Evolutionary conservation across 2,888 invertebrate species (phyloP), one percentile per base, ranked within the genome.

Genomic region (Campoplex nolae): DNA sequence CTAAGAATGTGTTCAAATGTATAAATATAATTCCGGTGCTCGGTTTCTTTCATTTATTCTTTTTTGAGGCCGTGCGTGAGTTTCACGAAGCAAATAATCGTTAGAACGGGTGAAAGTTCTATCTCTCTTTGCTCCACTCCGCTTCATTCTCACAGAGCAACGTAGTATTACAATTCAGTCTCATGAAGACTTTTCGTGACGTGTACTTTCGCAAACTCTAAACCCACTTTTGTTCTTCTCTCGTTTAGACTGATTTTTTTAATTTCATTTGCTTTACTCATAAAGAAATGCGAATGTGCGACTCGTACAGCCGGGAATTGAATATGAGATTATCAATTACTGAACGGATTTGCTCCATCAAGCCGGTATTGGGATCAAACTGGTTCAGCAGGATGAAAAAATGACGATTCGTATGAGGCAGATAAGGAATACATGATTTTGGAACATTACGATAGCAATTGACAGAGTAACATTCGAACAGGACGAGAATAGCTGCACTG

Each of bases 61-160:
- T 65, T 68, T 56, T 77, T 54, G 82, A 85, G 77, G 78, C 78
- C 74, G 54, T 54, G 58, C 70, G 74, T 74, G 68, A 78, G 78
- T 83, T 86, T 86, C 82, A 54, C 85, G 78, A 32, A 70, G 82
- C 78, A 82, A 75, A 78, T 82, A 73, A 83, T 77, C 78, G 70
- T 86, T 86, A 83, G 85, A 86, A 79, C 62, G 51, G 70, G 82
- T 79, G 85, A 86, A 86, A 86, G 85, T 86, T 86, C 67, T 79
- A 35, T 86, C 78, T 83, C 78, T 83, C 65, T 75, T 75, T 80
- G 82, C 68, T 83, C 65, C 74, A 80, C 80, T 75, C 84, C 35
- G 84, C 75, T 58, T 68, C 71, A 45, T 81, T 75, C 71, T 80
- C 84, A 76, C 35, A 62, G 28, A 42, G n/a, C 42, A 13, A 68